Base-by-base conservation (phyloP, 2,797 vertebrate species). In the Pseudopleuronectes americanus region DNA sequence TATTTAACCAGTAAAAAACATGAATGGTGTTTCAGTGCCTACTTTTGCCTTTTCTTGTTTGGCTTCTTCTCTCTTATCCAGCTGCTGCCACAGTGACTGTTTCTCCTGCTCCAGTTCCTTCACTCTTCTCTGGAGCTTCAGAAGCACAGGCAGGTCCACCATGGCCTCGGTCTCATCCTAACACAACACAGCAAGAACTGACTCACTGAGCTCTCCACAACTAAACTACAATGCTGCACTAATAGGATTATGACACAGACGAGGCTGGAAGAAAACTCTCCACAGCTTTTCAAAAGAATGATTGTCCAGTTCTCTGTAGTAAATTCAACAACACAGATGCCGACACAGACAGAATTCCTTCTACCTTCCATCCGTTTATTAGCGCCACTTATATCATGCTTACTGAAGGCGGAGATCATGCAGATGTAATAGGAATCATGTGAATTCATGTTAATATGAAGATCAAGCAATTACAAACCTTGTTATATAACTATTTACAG, bases 101-200 rank as follows among this genome's bases (percentile, higher is more conserved):
- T 98, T 99, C 58, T 98, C 96, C 70, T 96, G 94, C 90, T 99
- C 97, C 86, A 99, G 91, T 45, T 98, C 97, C 10, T 94, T 94
- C 77, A 99, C 94, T 61, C 95, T 93, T 84, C 95, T 99, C 91
- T 99, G 97, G 43, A 99, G 95, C 91, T 97, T 98, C 85, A 99
- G 90, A 84, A 99, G 95, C 69, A 99, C 90, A 47, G 97, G 95
- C 93, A 99, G 94, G 70, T 98, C 96, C 86, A 95, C 79, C 5
- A 91, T 89, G 2, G 93, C 21, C 74, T 93, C 92, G 93, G 86
- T 90, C 66, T 96, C 94, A 48, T 90, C 87, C 93, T 94, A 71
- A 58, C 26, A 81, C 45, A 74, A 83, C 72, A 90, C 24, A 73
- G 56, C 19, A 74, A 60, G 54, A 31, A 67, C 1, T 19, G 22